A percentile compares a stretch with the other conserved stretches of the same genome.
Evolutionary conservation across 2,888 invertebrate genomes (phyloP).

Genomic region (Cylloceria caligata): DNA sequence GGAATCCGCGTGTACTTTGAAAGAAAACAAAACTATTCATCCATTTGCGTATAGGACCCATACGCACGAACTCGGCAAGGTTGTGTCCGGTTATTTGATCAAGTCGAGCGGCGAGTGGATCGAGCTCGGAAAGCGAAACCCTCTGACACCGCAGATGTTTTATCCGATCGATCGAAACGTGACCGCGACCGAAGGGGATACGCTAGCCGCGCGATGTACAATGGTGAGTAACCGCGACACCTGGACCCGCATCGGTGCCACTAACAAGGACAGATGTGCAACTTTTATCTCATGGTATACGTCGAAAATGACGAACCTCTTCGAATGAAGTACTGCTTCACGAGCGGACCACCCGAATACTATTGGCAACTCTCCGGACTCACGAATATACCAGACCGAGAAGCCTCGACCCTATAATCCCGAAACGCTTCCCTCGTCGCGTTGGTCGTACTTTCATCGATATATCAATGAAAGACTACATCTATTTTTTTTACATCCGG

Average conservation of each 20-base stretch:
- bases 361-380: slow-evolving; percentile 91
- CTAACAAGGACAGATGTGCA: slow-evolving; percentile 97
- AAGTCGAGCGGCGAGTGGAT: slow-evolving; percentile 89
- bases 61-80: slow-evolving; percentile 94
- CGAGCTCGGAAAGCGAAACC: slow-evolving; percentile 94
- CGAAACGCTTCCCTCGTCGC: neutral
- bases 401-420: slow-evolving; percentile 87
- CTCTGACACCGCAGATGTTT: slow-evolving; percentile 97
- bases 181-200: slow-evolving; percentile 90
- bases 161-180: slow-evolving; percentile 90
- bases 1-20: slow-evolving; percentile 95
- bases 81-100: slow-evolving; percentile 91
- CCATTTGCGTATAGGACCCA: slow-evolving; percentile 98
- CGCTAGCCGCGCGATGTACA: slow-evolving; percentile 95
- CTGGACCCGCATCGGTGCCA: slow-evolving; percentile 90
- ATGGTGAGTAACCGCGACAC: slow-evolving; percentile 91
- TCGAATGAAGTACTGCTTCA: slow-evolving; percentile 93
- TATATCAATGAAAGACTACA: neutral
- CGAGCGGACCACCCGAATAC: slow-evolving; percentile 93
- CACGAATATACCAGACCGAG: slow-evolving; percentile 91
- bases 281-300: slow-evolving; percentile 97
- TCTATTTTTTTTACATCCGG: neutral
- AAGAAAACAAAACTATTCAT: slow-evolving; percentile 93
- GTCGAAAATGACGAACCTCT: slow-evolving; percentile 91
- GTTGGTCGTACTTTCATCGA: neutral